phyloP scores from a whole-genome alignment of 2,888 invertebrate genomes.

The Plemyria rubiginata region DNA sequence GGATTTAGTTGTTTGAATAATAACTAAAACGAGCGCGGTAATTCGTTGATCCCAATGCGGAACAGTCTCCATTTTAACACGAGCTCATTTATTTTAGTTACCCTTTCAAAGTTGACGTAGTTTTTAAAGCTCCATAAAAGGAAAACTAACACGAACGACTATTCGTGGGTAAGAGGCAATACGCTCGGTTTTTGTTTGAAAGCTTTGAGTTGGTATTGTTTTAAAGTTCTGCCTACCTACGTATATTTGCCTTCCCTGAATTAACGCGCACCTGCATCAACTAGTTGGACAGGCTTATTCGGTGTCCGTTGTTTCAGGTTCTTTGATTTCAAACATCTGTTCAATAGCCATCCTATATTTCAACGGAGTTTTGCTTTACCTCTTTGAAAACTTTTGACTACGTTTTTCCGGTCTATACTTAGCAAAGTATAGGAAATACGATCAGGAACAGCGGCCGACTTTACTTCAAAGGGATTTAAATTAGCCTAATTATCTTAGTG shows the following conservation, averaged over 20 bases:
- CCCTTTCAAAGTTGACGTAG: slow-evolving; percentile 24
- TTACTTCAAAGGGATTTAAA: slow-evolving; percentile 33
- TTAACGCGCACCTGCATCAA: slow-evolving; percentile 39
- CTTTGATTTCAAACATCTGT: slow-evolving; percentile 24
- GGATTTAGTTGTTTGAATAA: slow-evolving; percentile 76
- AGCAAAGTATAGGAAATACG: slow-evolving; percentile 7
- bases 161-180: slow-evolving; percentile 39
- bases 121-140: slow-evolving; percentile 34
- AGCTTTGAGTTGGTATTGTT: slow-evolving; percentile 35
- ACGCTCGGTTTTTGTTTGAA: slow-evolving; percentile 41
- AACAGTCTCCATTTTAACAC: slow-evolving; percentile 35
- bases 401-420: slow-evolving; percentile 10
- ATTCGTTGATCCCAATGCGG: slow-evolving; percentile 52
- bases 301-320: slow-evolving; percentile 34
- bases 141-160: slow-evolving; percentile 28
- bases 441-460: slow-evolving; percentile 3
- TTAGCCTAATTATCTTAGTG: slow-evolving; percentile 23
- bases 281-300: slow-evolving; percentile 33
- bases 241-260: slow-evolving; percentile 32
- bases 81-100: slow-evolving; percentile 35
- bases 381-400: slow-evolving; percentile 24
- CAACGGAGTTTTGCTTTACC: slow-evolving; percentile 14
- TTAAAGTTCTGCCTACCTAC: slow-evolving; percentile 24
- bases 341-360: slow-evolving; percentile 12
- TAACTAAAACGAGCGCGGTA: slow-evolving; percentile 57